Percentiles rank a stretch among this genome's conserved stretches.
phyloP scores from a whole-genome alignment of 2,888 invertebrate genomes.

The Steinernema hermaphroditum region DNA sequence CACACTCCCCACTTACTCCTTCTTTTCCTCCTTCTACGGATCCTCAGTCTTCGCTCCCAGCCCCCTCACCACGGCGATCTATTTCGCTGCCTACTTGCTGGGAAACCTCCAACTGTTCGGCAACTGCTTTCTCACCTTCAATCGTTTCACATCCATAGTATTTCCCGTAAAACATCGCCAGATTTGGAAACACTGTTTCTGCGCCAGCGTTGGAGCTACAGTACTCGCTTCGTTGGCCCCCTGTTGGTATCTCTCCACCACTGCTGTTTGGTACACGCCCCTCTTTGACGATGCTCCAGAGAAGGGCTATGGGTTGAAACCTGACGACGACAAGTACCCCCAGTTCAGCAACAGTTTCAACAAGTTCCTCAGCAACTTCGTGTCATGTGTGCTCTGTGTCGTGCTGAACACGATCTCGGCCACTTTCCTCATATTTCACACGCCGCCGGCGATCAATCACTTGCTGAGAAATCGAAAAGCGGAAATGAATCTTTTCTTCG shows the following conservation, averaged over 20 bases:
- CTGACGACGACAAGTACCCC: not conserved
- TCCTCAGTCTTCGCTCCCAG: not conserved
- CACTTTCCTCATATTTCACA: not conserved
- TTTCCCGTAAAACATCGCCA: not conserved
- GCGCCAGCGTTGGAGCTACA: not conserved
- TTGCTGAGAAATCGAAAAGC: not conserved
- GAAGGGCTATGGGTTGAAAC: not conserved
- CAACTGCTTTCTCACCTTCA: conserved; percentile 23
- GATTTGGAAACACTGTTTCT: not conserved
- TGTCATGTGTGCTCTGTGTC: not conserved
- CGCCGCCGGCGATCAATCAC: not conserved
- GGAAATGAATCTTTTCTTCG: not conserved
- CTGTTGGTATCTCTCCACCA: not conserved
- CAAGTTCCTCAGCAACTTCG: not conserved
- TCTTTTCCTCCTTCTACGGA: conserved; percentile 19
- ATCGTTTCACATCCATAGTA: conserved; percentile 13
- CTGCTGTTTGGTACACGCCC: not conserved
- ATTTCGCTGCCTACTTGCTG: not conserved
- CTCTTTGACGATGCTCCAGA: not conserved
- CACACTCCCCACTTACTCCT: conserved; percentile 3
- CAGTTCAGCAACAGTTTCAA: conserved; percentile 20
- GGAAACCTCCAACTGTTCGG: conserved; percentile 5
- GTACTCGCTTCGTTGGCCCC: not conserved
- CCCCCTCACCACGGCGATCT: not conserved
- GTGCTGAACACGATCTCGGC: not conserved